Conservation (phyloP, 2,113 vertebrate species). For the Onychostruthus taczanowskii region DNA sequence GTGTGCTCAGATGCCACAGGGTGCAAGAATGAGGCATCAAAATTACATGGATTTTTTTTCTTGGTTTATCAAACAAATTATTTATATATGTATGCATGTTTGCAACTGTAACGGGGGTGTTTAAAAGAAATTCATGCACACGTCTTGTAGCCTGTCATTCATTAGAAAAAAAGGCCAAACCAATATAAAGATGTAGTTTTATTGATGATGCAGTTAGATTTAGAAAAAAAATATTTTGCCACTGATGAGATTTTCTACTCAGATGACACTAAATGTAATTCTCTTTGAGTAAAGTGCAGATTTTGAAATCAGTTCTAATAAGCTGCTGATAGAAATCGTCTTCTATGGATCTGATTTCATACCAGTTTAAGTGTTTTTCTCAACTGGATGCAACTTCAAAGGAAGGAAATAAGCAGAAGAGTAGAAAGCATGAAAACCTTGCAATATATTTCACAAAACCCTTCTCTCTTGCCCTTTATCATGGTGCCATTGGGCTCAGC, state of each 20-base stretch:
- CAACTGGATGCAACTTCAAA: not conserved
- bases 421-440: not conserved
- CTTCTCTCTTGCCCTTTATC: not conserved
- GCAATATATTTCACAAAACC: not conserved
- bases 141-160: not conserved
- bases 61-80: not conserved
- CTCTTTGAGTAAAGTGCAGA: not conserved
- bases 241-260: not conserved
- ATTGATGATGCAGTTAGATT: not conserved
- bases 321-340: not conserved
- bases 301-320: not conserved
- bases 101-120: not conserved
- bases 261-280: not conserved
- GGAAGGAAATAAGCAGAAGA: not conserved
- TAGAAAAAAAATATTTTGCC: not conserved
- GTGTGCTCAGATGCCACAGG: not conserved
- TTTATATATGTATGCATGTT: no score
- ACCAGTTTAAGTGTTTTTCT: not conserved
- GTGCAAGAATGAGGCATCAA: not conserved
- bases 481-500: not conserved
- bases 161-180: not conserved
- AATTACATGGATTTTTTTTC: not conserved
- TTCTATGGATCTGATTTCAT: not conserved
- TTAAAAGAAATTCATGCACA: accelerated
- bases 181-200: not conserved